A percentile compares a stretch with the other conserved stretches of the same genome.
Conservation (phyloP, 2,113 vertebrate species). For the Oryzias curvinotus region DNA sequence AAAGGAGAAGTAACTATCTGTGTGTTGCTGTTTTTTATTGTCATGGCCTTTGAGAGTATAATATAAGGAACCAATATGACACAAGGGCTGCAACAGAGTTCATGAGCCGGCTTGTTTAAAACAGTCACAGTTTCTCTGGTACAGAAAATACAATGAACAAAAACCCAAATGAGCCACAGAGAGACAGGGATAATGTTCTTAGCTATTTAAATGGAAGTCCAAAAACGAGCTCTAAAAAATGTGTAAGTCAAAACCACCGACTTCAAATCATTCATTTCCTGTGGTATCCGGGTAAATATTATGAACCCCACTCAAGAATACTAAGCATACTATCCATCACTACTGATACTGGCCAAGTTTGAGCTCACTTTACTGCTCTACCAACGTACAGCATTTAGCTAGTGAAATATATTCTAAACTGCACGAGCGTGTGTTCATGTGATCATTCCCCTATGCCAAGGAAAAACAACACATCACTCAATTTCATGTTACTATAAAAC, state of each 20-base stretch:
- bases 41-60: too few relatives aligned
- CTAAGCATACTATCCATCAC: conserved; percentile 67
- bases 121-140: conserved; percentile 12
- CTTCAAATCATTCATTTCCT: conserved; percentile 68
- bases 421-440: conserved; percentile 7
- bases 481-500: conserved; percentile 18
- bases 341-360: conserved; percentile 56
- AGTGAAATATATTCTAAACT: conserved; percentile 33
- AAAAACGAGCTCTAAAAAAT: conserved; percentile 49
- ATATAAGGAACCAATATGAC: too few relatives aligned
- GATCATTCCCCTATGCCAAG: conserved; percentile 5
- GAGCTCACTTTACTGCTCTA: conserved; percentile 49
- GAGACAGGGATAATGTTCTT: conserved; percentile 40
- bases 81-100: too few relatives aligned
- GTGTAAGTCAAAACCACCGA: conserved; percentile 66
- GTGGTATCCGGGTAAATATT: conserved; percentile 73
- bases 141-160: conserved; percentile 19
- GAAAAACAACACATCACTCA: conserved; percentile 29
- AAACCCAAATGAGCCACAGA: conserved; percentile 50
- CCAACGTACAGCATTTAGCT: conserved; percentile 52
- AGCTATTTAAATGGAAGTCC: conserved; percentile 47
- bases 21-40: too few relatives aligned
- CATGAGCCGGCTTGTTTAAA: conserved; percentile 12
- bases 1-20: too few relatives aligned
- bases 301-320: conserved; percentile 64